Base-by-base conservation (phyloP, 2,113 vertebrate species). In the Riparia riparia region DNA sequence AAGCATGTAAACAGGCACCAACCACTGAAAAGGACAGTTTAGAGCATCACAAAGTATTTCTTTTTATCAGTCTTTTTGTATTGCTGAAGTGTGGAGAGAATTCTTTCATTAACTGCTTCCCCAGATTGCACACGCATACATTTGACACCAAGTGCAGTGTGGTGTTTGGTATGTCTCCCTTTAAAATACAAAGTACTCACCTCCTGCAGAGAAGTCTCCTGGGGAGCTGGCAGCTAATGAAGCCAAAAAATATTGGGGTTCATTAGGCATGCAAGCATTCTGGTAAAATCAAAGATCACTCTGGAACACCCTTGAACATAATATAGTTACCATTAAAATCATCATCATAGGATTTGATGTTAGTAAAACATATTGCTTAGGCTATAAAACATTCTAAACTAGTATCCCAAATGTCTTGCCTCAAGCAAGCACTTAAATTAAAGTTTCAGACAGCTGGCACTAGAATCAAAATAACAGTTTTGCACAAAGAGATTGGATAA, bases 331-430 rank as follows among this genome's bases (percentile, higher is more conserved):
- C 97, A 98, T 98, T 98, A 97, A 98, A 98, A 98, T 97, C 98
- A 97, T 98, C 97, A 97, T 97, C 98, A 97, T 95, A 93, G 97
- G 97, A 98, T 98, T 97, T 97, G 98, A 98, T 97, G 98, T 98
- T 98, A 98, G 97, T 98, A 98, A 98, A 98, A 98, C 98, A 98
- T 98, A 98, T 98, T 98, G 98, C 97, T 98, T 89, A 96, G 97
- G 97, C 98, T 98, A 98, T 98, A 98, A 98, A 98, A 98, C 98
- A 98, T 97, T 97, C 98, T 98, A 97, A 98, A 98, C 98, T 98
- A 98, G 98, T 98, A 98, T 98, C 98, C 98, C 98, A 98, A 98
- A 98, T 98, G 98, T 97, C 97, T 98, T 78, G 98, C 98, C 98
- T 98, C 94, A 80, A 98, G 98, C 98, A 98, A 98, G 92, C 98